phyloP scores from a whole-genome alignment of 1,140 invertebrate species.

The Phymorhynchus buccinoides region DNA sequence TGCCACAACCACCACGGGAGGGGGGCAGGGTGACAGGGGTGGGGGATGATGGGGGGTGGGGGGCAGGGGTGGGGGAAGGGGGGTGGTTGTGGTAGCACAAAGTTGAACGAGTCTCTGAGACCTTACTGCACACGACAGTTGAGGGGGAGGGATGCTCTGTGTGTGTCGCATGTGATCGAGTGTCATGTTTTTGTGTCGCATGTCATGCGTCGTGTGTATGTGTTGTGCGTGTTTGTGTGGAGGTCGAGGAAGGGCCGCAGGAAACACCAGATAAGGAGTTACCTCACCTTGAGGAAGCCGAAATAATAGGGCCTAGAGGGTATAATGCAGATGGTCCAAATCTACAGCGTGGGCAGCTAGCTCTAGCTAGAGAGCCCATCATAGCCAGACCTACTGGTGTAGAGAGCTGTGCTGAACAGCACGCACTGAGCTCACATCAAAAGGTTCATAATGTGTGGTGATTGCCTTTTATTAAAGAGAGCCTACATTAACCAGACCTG shows the following conservation, averaged over 20 bases:
- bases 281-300: conserved; percentile 50
- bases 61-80: neutral
- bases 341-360: neutral
- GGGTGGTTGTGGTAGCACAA: neutral
- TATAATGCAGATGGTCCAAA: neutral
- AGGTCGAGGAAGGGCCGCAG: conserved; percentile 52
- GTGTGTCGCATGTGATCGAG: conserved; percentile 37
- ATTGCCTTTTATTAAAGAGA: no score
- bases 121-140: conserved; percentile 37
- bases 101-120: neutral
- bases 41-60: neutral
- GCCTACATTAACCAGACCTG: no score
- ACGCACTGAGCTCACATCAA: no score
- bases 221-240: conserved; percentile 54
- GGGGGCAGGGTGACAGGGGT: neutral
- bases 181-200: conserved; percentile 32
- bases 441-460: no score
- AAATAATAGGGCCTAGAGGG: conserved; percentile 50
- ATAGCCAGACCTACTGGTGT: no score
- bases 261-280: conserved; percentile 55
- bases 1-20: neutral
- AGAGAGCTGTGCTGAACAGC: no score
- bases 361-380: no score
- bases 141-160: conserved; percentile 6
- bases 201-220: conserved; percentile 23